Conservation (phyloP, 2,888 invertebrate genomes). For the Drosophila picticornis region DNA sequence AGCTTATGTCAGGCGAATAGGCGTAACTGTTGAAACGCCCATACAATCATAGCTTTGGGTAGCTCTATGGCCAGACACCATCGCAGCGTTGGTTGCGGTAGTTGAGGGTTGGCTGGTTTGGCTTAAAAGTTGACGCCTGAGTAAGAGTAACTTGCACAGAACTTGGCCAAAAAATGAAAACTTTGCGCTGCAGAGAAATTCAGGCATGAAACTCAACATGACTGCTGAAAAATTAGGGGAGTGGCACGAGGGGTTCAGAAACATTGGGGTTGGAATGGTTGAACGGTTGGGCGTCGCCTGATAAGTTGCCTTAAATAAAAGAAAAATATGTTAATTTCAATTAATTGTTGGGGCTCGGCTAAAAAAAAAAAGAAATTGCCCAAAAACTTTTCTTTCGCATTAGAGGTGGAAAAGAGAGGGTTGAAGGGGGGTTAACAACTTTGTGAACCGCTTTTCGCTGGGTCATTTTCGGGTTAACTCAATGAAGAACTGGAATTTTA, state of each 20-base stretch:
- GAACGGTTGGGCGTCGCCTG: slow-evolving; percentile 22
- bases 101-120: not conserved
- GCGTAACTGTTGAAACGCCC: slow-evolving; percentile 40
- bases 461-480: slow-evolving; percentile 20
- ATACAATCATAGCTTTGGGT: slow-evolving; percentile 13
- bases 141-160: slow-evolving; percentile 29
- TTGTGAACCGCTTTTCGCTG: slow-evolving; percentile 16
- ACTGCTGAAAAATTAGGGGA: slow-evolving; percentile 33
- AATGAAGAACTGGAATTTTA: slow-evolving; percentile 22
- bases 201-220: slow-evolving; percentile 58
- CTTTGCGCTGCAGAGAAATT: slow-evolving; percentile 45
- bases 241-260: not conserved
- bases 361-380: slow-evolving; percentile 41
- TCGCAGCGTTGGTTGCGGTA: not conserved
- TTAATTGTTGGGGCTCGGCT: slow-evolving; percentile 66
- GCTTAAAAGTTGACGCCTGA: slow-evolving; percentile 16
- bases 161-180: slow-evolving; percentile 43
- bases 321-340: slow-evolving; percentile 79
- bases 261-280: slow-evolving; percentile 12
- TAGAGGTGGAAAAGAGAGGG: not conserved
- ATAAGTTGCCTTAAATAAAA: slow-evolving; percentile 71
- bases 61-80: no score
- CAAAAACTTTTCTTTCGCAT: slow-evolving; percentile 28
- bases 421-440: not conserved
- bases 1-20: slow-evolving; percentile 26